Base-by-base conservation (phyloP, 1,140 invertebrate genomes). In the Druon quercuslanigerum region DNA sequence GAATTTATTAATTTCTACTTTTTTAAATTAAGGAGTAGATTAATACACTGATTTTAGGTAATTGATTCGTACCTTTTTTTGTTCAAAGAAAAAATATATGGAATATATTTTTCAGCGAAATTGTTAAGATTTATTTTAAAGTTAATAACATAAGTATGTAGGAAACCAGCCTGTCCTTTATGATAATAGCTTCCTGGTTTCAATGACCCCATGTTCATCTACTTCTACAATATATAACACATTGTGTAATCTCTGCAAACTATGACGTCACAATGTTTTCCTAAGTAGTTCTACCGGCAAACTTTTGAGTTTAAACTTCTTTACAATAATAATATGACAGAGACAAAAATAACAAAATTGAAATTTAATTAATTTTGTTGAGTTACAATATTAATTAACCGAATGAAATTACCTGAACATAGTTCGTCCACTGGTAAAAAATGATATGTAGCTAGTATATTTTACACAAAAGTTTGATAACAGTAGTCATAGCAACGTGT, bases 401-500 rank as follows among this genome's bases (percentile, higher is more conserved):
- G 25, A 46, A 60, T 73, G 50, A 1, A 73, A 73, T 82, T 83
- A 83, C 75, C 75, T 84, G 77, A 56, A 60, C 76, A 76, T 84
- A 50, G 74, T 51, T 66, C 13, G 33, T 40, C 14, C 71, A 81
- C 71, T 40, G n/a, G 66, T 74, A 66, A 79, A 83, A 70, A 78
- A 78, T 71, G 60, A 51, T 20, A 80, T 60, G 54, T 46, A 54
- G 52, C 54, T 51, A 17, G 66, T 46, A 52, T 33, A 76, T 77
- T 75, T 46, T 71, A 74, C 77, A n/a, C 50, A 72, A 40, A 51
- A 50, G 11, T 71, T 72, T 51, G 77, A 75, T 54, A 70, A 79
- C 77, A 79, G 89, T 91, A 85, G 85, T 85, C 88, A 86, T 90
- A 86, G 84, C 85, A 85, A 90, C 90, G 82, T 79, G 81, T 83